A percentile compares a stretch with the other conserved stretches of the same genome.
Evolutionary conservation across 2,113 vertebrate genomes (phyloP).

Genomic region (Antidorcas marsupialis): DNA sequence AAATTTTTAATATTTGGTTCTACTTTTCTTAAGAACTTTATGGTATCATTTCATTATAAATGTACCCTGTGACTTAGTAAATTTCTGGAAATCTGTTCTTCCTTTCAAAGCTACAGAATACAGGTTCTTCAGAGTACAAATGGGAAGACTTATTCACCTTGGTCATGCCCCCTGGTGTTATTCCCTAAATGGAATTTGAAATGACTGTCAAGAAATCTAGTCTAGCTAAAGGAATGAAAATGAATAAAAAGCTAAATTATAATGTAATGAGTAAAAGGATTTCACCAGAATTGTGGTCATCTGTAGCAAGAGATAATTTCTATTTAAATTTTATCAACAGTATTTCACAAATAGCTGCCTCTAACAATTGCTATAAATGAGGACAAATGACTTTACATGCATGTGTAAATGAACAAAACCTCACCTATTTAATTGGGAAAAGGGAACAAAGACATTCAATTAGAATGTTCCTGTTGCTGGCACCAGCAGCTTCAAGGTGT

Average conservation of each 20-base stretch:
- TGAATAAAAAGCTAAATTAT: conserved; percentile 15
- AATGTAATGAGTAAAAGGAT: conserved; percentile 21
- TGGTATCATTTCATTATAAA: not conserved
- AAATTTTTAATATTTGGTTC: not conserved
- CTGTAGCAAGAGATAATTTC: conserved; percentile 31
- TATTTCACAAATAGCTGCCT: conserved; percentile 38
- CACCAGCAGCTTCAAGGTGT: conserved; percentile 32
- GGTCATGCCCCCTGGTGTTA: not conserved
- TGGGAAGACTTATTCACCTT: conserved; percentile 27
- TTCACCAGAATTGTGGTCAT: conserved; percentile 16
- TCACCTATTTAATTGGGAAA: conserved; percentile 15
- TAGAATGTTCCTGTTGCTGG: conserved; percentile 50
- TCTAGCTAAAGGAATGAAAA: conserved; percentile 20
- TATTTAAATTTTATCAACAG: conserved; percentile 49
- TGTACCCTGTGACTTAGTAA: conserved; percentile 20
- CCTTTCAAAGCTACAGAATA: not conserved
- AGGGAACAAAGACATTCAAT: conserved; percentile 61
- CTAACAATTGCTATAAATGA: conserved; percentile 41
- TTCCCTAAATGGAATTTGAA: conserved; percentile 46
- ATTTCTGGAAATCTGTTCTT: conserved; percentile 24
- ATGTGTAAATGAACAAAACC: conserved; percentile 48
- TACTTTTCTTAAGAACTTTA: not conserved
- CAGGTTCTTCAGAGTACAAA: not conserved
- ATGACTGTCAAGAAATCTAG: conserved; percentile 29
- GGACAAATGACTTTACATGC: conserved; percentile 25